These are phyloP conservation scores for Salminus brasiliensis DNA, from an alignment of 2,113 vertebrate species.

Conservation along the genomic window DNA sequence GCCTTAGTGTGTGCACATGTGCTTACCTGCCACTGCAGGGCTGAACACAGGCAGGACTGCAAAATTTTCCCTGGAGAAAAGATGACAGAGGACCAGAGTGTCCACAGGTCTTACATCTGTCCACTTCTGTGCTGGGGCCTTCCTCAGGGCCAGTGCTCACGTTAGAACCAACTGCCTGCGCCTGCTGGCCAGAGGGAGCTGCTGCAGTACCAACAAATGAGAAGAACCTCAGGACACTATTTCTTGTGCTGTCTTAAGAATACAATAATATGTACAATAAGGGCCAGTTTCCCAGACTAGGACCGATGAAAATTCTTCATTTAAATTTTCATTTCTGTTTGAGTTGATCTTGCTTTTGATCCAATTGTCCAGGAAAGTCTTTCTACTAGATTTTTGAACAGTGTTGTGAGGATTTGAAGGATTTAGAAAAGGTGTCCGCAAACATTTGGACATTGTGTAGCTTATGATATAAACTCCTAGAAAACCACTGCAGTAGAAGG, in stretches of 20 bases:
- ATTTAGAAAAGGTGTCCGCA: too few relatives aligned
- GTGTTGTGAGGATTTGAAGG: too few relatives aligned
- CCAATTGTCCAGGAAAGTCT: too few relatives aligned
- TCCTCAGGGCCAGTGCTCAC: constrained; percentile 24
- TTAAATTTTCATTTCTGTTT: too few relatives aligned
- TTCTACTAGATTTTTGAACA: too few relatives aligned
- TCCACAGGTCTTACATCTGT: constrained; percentile 72
- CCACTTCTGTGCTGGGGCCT: constrained; percentile 60
- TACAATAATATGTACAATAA: too few relatives aligned
- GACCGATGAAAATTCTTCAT: too few relatives aligned
- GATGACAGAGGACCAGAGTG: constrained; percentile 67
- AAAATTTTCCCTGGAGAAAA: constrained; percentile 80
- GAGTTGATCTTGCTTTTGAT: too few relatives aligned
- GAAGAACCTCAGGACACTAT: background rate
- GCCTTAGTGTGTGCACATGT: background rate
- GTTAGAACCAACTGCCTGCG: constrained; percentile 50
- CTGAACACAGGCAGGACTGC: constrained; percentile 73
- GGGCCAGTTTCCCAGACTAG: too few relatives aligned
- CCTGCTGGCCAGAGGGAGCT: constrained; percentile 59
- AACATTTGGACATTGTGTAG: too few relatives aligned
- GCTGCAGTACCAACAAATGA: constrained; percentile 46
- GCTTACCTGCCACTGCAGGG: constrained; percentile 78
- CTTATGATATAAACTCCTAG: too few relatives aligned
- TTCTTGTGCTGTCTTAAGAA: background rate
- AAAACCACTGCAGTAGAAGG: too few relatives aligned